phyloP scores from a whole-genome alignment of 2,113 vertebrate species.

The Polyodon spathula region DNA sequence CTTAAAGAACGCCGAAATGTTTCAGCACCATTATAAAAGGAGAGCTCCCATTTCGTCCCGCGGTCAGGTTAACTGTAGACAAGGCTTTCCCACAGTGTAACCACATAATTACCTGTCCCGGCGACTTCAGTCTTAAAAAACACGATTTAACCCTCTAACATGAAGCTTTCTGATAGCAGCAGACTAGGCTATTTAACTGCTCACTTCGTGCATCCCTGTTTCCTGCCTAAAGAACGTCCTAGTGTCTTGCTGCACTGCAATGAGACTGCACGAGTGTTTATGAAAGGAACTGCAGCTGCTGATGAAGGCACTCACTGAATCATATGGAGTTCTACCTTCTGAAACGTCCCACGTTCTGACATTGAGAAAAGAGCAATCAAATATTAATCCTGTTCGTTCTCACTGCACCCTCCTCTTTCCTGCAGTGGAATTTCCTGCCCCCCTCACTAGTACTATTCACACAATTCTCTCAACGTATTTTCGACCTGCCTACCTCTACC shows the following conservation, averaged over 20 bases:
- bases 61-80: constrained; percentile 7
- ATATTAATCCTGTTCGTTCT: constrained; percentile 38
- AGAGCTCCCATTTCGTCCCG: constrained; percentile 40
- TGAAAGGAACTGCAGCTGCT: constrained; percentile 36
- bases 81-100: constrained; percentile 3
- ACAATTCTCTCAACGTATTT: constrained; percentile 14
- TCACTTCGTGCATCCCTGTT: constrained; percentile 45
- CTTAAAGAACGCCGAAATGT: constrained; percentile 19
- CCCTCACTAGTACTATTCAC: constrained; percentile 9
- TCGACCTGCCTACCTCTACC: too few relatives aligned
- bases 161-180: constrained; percentile 37
- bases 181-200: constrained; percentile 34
- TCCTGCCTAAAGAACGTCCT: constrained; percentile 51
- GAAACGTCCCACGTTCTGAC: constrained; percentile 40
- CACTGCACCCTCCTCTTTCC: constrained; percentile 27
- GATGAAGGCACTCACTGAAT: constrained; percentile 36
- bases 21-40: constrained; percentile 48
- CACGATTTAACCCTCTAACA: constrained; percentile 24
- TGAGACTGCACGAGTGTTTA: constrained; percentile 29
- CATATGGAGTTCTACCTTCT: constrained; percentile 36
- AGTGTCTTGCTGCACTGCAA: constrained; percentile 36
- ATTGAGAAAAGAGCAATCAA: constrained; percentile 37
- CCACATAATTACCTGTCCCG: constrained; percentile 48
- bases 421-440: constrained; percentile 15
- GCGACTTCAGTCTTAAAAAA: constrained; percentile 29